Conservation (phyloP, 2,797 vertebrate species). For the Prunella strophiata region DNA sequence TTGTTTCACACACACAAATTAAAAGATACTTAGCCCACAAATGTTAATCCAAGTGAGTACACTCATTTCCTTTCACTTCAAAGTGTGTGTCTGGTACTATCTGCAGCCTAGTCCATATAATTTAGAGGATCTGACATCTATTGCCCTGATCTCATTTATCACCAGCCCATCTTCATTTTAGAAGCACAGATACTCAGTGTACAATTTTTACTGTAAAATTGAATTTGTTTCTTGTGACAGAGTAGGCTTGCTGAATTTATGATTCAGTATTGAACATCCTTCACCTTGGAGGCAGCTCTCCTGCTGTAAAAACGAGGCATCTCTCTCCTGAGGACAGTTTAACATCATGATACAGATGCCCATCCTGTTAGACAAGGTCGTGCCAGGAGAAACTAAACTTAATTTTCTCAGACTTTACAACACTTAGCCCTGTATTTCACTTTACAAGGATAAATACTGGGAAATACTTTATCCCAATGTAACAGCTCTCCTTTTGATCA, state of each 20-base stretch:
- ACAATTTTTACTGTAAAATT: conserved; percentile 57
- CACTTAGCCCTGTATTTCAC: background rate
- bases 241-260: conserved; percentile 44
- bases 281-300: conserved; percentile 38
- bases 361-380: conserved; percentile 24
- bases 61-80: background rate
- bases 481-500: background rate
- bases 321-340: conserved; percentile 19
- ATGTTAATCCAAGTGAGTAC: background rate
- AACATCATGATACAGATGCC: conserved; percentile 43
- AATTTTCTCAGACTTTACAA: conserved; percentile 22
- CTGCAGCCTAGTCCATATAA: background rate
- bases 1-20: background rate
- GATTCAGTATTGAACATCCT: conserved; percentile 28
- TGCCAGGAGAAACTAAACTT: background rate
- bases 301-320: background rate
- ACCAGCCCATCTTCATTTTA: conserved; percentile 26
- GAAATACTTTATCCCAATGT: background rate
- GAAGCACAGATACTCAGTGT: conserved; percentile 6
- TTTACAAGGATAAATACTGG: conserved; percentile 22
- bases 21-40: background rate
- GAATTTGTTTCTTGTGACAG: conserved; percentile 55
- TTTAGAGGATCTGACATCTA: conserved; percentile 26
- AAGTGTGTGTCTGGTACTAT: background rate
- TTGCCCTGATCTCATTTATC: conserved; percentile 40